A percentile compares a stretch with the other conserved stretches of the same genome.
phyloP scores from a whole-genome alignment of 2,888 invertebrate species.

The Protophormia terraenovae region DNA sequence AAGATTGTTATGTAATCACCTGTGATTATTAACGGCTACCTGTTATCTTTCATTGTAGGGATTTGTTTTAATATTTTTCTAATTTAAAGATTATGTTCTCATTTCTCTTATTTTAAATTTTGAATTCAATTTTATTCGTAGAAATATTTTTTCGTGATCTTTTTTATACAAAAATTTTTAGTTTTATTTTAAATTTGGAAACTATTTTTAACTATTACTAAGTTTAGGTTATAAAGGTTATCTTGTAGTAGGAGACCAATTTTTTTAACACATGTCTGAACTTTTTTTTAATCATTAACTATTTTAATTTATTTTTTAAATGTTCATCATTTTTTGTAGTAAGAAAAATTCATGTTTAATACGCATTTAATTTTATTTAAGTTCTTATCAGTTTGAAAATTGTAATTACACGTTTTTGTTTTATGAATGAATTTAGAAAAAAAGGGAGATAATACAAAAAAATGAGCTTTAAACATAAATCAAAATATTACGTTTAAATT shows the following conservation, averaged over 20 bases:
- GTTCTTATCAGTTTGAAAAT: constrained; percentile 41
- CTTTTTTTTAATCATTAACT: constrained; percentile 18
- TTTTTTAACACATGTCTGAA: not conserved
- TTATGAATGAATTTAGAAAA: constrained; percentile 56
- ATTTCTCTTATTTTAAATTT: not conserved
- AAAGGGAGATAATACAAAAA: not conserved
- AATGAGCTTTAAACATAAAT: too few relatives aligned
- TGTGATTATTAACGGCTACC: constrained; percentile 19
- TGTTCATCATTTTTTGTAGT: constrained; percentile 33
- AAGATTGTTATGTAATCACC: constrained; percentile 21
- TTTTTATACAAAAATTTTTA: not conserved
- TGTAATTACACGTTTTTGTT: constrained; percentile 7
- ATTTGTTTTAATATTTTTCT: not conserved
- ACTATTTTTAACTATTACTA: not conserved
- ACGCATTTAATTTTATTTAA: constrained; percentile 29
- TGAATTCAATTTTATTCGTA: too few relatives aligned
- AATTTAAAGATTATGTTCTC: not conserved
- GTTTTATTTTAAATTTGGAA: too few relatives aligned
- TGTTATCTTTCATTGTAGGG: not conserved
- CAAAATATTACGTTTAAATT: too few relatives aligned
- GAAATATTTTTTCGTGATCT: not conserved
- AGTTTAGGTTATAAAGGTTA: not conserved
- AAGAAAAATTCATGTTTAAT: constrained; percentile 6
- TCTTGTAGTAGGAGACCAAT: not conserved
- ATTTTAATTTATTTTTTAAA: not conserved